phyloP scores from a whole-genome alignment of 2,113 vertebrate genomes.

The Phalacrocorax aristotelis region DNA sequence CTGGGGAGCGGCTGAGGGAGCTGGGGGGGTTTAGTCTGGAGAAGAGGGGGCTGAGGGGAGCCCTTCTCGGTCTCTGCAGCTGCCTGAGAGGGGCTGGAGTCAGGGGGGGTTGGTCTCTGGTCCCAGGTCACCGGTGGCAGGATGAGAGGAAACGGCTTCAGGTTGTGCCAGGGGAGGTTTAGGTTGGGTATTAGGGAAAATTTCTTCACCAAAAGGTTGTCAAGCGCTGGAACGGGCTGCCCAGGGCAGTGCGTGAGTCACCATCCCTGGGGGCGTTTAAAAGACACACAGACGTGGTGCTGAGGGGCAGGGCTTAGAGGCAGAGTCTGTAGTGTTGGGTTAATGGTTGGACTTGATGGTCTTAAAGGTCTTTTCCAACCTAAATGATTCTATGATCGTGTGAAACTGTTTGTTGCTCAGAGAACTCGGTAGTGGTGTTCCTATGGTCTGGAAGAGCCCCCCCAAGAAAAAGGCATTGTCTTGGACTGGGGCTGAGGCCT shows the following conservation, averaged over 20 bases:
- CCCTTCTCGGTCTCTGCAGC: fast-evolving
- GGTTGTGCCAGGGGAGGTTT: neutral
- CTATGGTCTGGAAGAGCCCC: neutral
- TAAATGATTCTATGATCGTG: fast-evolving
- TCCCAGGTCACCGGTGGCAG: fast-evolving
- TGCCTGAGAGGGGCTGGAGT: fast-evolving
- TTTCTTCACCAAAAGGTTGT: neutral
- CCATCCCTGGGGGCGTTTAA: neutral
- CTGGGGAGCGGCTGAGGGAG: neutral
- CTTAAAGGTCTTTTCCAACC: neutral
- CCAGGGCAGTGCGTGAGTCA: neutral
- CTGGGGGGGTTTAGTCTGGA: neutral
- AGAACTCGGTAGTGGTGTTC: neutral
- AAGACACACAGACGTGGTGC: fast-evolving
- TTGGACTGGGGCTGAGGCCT: neutral
- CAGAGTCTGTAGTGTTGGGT: neutral
- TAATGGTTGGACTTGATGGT: fast-evolving
- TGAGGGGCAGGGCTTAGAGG: neutral
- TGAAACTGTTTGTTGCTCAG: neutral
- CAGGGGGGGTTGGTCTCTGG: fast-evolving
- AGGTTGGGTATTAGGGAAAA: neutral
- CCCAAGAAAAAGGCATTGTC: neutral
- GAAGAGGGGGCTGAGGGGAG: neutral
- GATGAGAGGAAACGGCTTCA: neutral
- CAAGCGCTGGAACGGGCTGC: neutral